phyloP scores from a whole-genome alignment of 2,888 invertebrate species.

The Epistrophe eligans region DNA sequence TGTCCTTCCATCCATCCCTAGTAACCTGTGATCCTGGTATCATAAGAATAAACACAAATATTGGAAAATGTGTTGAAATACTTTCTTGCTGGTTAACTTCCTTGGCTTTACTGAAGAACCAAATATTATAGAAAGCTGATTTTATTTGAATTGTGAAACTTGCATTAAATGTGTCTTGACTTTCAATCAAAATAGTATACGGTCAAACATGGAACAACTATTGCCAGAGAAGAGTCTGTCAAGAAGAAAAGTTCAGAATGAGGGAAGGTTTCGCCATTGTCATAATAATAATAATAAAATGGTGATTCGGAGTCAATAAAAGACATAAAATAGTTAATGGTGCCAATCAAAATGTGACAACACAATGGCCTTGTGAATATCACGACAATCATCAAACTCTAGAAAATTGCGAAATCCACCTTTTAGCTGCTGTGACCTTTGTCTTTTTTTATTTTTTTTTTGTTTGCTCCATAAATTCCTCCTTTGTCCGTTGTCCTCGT shows the following conservation, averaged over 20 bases:
- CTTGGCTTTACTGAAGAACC: too few relatives aligned
- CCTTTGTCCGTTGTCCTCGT: background rate
- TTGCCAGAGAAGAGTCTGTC: background rate
- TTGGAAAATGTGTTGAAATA: too few relatives aligned
- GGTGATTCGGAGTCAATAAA: background rate
- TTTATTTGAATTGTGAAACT: too few relatives aligned
- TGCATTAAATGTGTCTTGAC: too few relatives aligned
- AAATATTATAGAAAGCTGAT: too few relatives aligned
- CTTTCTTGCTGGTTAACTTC: too few relatives aligned
- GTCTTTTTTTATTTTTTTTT: too few relatives aligned
- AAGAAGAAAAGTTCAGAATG: background rate
- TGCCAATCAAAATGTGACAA: background rate
- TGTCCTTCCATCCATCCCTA: too few relatives aligned
- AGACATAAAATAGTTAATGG: background rate
- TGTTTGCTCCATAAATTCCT: constrained; percentile 27
- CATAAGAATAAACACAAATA: too few relatives aligned
- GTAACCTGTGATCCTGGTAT: too few relatives aligned
- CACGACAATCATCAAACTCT: background rate
- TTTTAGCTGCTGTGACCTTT: constrained; percentile 17
- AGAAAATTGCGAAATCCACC: constrained; percentile 37
- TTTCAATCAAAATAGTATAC: too few relatives aligned
- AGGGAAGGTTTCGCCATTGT: background rate
- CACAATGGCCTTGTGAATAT: constrained; percentile 13
- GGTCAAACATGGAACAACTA: too few relatives aligned
- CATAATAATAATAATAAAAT: background rate